These are phyloP conservation scores for Drosophila vallismaia DNA, from an alignment of 2,888 invertebrate genomes.

Conservation along the genomic window DNA sequence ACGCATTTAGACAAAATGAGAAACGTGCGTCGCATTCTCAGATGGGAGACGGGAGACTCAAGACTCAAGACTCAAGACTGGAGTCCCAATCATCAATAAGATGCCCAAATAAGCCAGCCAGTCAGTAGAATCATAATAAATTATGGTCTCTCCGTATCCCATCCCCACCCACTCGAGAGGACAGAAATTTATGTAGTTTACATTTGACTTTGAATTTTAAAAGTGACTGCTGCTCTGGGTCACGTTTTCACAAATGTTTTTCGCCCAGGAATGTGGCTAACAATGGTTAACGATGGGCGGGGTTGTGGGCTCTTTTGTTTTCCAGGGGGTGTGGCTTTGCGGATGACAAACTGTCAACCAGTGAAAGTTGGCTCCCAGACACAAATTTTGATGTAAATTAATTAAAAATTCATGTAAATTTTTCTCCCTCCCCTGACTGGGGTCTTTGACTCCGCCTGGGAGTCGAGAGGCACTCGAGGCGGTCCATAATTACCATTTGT, in stretches of 20 bases:
- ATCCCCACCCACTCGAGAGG: slow-evolving; percentile 15
- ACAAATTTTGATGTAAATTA: slow-evolving; percentile 39
- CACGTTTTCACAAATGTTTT: slow-evolving; percentile 48
- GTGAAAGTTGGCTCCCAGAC: slow-evolving; percentile 61
- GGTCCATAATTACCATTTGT: slow-evolving; percentile 61
- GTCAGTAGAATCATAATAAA: slow-evolving; percentile 41
- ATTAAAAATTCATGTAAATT: slow-evolving; percentile 54
- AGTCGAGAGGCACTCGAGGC: slow-evolving; percentile 7
- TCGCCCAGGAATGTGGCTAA: slow-evolving; percentile 32
- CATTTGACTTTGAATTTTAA: slow-evolving; percentile 64
- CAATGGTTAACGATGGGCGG: slow-evolving; percentile 10
- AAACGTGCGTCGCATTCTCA: slow-evolving; percentile 71
- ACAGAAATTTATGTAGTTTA: slow-evolving; percentile 71
- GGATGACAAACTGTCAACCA: slow-evolving; percentile 39
- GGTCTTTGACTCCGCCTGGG: slow-evolving; percentile 44
- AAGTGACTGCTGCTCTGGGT: slow-evolving; percentile 50
- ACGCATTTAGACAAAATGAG: slow-evolving; percentile 71
- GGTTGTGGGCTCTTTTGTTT: not conserved
- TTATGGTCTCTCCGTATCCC: slow-evolving; percentile 24
- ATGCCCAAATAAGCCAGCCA: slow-evolving; percentile 68
- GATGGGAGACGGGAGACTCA: not conserved
- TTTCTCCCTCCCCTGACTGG: slow-evolving; percentile 27
- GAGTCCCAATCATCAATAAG: slow-evolving; percentile 68
- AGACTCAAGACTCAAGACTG: slow-evolving; percentile 18
- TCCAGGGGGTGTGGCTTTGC: slow-evolving; percentile 1